These are phyloP conservation scores for Tetheella fluctuosa DNA, from an alignment of 2,888 invertebrate species.

Conservation along the genomic window DNA sequence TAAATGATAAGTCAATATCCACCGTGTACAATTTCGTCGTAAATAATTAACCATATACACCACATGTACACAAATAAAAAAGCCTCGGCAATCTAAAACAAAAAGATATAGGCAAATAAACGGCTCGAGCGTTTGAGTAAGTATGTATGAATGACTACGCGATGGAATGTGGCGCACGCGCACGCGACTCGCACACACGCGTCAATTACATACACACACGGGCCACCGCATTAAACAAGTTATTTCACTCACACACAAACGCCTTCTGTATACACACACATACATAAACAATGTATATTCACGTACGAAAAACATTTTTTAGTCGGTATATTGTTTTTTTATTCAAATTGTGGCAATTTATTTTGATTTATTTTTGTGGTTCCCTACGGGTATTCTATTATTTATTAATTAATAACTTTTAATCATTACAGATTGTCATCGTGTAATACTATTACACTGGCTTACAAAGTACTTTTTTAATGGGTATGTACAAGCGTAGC, in stretches of 20 bases:
- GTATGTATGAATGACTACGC: constrained; percentile 80
- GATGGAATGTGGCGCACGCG: constrained; percentile 78
- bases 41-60: background rate
- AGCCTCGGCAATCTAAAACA: constrained; percentile 35
- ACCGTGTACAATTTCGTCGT: too few relatives aligned
- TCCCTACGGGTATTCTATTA: constrained; percentile 9
- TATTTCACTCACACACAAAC: constrained; percentile 53
- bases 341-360: constrained; percentile 44
- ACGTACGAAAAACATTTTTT: constrained; percentile 45
- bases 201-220: constrained; percentile 44
- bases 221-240: constrained; percentile 62
- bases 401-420: constrained; percentile 11
- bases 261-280: constrained; percentile 43
- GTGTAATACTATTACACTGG: background rate
- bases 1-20: too few relatives aligned
- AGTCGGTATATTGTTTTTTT: constrained; percentile 49
- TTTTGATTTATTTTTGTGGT: constrained; percentile 39
- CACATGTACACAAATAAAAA: background rate
- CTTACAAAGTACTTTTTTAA: background rate
- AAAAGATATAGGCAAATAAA: constrained; percentile 58
- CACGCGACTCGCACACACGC: constrained; percentile 32
- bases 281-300: constrained; percentile 54
- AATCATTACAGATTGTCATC: constrained; percentile 1
- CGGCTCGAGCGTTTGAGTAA: constrained; percentile 53
- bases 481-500: too few relatives aligned